Conservation (phyloP, 2,113 vertebrate species). For the Eclectus roratus region DNA sequence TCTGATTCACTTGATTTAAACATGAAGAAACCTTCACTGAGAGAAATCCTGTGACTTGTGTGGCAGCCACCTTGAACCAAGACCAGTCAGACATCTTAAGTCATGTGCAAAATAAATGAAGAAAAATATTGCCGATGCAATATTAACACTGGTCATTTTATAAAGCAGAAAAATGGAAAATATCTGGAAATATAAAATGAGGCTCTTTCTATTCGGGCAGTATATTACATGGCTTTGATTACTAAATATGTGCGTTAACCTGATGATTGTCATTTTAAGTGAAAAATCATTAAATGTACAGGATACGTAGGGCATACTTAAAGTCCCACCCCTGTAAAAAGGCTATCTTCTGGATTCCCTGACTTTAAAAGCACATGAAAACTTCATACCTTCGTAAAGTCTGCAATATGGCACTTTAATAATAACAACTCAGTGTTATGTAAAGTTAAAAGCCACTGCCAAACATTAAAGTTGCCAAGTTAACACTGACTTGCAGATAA, state of each 20-base stretch:
- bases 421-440: not conserved
- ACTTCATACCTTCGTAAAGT: not conserved
- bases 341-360: not conserved
- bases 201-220: not conserved
- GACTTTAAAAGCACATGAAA: not conserved
- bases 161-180: not conserved
- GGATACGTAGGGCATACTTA: not conserved
- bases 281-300: not conserved
- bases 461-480: not conserved
- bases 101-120: not conserved
- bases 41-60: not conserved
- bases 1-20: not conserved
- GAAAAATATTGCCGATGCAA: not conserved
- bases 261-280: not conserved
- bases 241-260: not conserved
- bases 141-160: not conserved
- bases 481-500: not conserved
- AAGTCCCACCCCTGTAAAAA: not conserved
- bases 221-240: not conserved
- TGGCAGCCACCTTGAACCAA: not conserved
- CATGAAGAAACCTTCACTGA: not conserved
- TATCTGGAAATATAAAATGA: not conserved
- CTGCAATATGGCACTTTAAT: not conserved
- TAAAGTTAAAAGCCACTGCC: slow-evolving; percentile 1
- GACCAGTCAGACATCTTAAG: not conserved